These are phyloP conservation scores for Syngnathus acus DNA, from an alignment of 2,797 vertebrate genomes.

Conservation along the genomic window DNA sequence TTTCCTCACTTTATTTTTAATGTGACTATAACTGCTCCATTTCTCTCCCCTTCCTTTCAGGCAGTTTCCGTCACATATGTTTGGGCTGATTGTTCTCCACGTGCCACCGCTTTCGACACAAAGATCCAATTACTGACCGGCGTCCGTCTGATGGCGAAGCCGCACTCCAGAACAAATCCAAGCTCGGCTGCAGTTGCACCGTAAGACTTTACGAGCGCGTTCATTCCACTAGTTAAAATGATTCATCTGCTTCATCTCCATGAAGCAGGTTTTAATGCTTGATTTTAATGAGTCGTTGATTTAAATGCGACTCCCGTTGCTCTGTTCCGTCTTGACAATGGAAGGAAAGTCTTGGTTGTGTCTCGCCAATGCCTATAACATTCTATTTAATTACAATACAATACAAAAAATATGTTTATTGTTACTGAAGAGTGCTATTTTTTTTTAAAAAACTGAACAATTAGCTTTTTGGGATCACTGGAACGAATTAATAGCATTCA, in stretches of 20 bases:
- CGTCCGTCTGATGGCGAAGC: background rate
- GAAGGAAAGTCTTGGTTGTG: background rate
- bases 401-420: no score
- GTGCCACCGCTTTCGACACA: background rate
- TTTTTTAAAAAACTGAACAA: no score
- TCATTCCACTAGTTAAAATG: background rate
- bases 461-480: no score
- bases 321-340: background rate
- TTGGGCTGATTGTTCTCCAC: background rate
- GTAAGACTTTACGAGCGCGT: slow-evolving; percentile 1
- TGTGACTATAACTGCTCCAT: background rate
- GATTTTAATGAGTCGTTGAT: slow-evolving; percentile 1
- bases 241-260: background rate
- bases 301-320: background rate
- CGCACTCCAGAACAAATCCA: background rate
- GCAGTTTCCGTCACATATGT: background rate
- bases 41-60: background rate
- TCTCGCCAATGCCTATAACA: background rate
- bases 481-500: no score
- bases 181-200: background rate
- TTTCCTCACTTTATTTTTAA: background rate
- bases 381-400: no score
- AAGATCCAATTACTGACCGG: background rate
- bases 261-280: background rate
- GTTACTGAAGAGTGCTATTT: no score